Evolutionary conservation across 2,113 vertebrate species (phyloP).

Genomic region (Cryptomyrus ogoouensis): DNA sequence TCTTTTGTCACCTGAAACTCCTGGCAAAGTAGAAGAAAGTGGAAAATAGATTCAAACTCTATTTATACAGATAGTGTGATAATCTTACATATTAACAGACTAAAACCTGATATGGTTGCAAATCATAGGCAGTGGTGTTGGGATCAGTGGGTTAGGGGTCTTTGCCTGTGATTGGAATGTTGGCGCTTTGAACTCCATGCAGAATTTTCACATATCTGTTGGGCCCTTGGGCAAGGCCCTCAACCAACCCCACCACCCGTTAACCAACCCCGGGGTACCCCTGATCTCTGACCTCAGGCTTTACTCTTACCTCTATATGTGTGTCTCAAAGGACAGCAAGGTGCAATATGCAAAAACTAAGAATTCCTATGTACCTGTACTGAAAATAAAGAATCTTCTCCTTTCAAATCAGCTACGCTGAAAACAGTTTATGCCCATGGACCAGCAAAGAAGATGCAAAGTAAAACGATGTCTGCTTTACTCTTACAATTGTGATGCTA

Average conservation of each 20-base stretch:
- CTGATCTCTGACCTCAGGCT: neutral
- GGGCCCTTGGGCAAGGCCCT: neutral
- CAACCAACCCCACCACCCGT: neutral
- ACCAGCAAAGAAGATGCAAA: neutral
- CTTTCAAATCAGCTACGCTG: neutral
- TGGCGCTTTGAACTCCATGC: neutral
- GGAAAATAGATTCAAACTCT: neutral
- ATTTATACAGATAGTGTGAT: neutral
- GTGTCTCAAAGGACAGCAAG: neutral
- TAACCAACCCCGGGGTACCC: neutral
- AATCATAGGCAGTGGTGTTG: neutral
- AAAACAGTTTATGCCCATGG: neutral
- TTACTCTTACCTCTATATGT: neutral
- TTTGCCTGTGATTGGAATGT: neutral
- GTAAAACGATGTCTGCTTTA: neutral
- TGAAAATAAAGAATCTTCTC: neutral
- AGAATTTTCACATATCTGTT: neutral
- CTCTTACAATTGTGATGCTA: neutral
- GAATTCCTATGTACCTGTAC: neutral
- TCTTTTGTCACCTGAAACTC: conserved; percentile 4
- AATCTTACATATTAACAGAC: neutral
- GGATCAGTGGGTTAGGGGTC: neutral
- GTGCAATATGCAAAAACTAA: neutral
- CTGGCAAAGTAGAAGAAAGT: neutral
- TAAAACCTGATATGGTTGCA: neutral